Base-by-base conservation (phyloP, 1,140 invertebrate genomes). In the Teleogryllus occipitalis region DNA sequence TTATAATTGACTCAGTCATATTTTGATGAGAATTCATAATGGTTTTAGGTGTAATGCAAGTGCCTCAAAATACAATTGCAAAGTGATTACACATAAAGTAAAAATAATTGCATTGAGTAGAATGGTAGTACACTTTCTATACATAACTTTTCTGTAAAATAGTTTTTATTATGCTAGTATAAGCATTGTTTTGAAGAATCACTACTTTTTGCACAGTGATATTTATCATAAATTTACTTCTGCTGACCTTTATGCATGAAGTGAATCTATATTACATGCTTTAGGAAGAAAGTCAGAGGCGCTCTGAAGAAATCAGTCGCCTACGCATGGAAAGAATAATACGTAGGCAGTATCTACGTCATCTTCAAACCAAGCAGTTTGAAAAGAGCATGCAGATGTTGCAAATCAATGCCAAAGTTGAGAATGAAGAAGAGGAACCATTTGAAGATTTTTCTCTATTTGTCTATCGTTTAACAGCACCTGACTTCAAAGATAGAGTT, bases 331-430 rank as follows among this genome's bases (percentile, higher is more conserved):
- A 93, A 78, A 88, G 91, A 79, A 89, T 90, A 85, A 89, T 88
- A 84, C 90, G 89, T 81, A 88, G 91, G 10, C 89, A 91, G 80
- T 90, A 92, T 84, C 89, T 92, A 82, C 87, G 91, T 80, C 90
- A 91, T 84, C 88, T 92, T 82, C 90, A 91, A 81, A 93, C 90
- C 6, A 90, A 93, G 83, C 91, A 93, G 80, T 93, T 94, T 85
- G 88, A 92, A 83, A 93, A 93, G 86, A 93, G 92, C 85, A 90
- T 94, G 89, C 91, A 92, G 84, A 92, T 94, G 90, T 86, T 94
- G 81, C 90, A 93, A 85, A 89, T 89, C 18, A 93, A 93, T 83
- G 90, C 89, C 74, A 89, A 87, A 82, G 85, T 86, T 81, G 87
- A 89, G 77, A 88, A 88, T 83, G 86, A 88, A 47, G 88, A 90